Conservation (phyloP, 2,797 vertebrate species). For the Erithacus rubecula region DNA sequence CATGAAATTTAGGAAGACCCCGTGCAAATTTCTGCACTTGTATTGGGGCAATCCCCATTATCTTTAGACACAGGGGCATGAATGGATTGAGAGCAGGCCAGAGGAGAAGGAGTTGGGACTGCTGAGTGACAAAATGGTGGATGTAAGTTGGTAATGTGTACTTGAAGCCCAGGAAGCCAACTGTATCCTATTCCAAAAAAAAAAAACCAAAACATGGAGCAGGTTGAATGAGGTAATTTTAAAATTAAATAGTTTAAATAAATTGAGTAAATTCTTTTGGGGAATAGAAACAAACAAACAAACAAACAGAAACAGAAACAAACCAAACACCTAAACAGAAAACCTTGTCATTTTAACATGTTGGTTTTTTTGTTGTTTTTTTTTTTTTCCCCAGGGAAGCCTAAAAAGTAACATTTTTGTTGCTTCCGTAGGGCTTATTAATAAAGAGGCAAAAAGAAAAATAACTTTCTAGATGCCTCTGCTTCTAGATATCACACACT, state of each 20-base stretch:
- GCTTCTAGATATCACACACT: not conserved
- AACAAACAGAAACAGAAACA: fast-evolving
- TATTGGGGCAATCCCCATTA: not conserved
- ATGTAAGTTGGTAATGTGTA: not conserved
- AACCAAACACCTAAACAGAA: not conserved
- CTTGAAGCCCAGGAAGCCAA: not conserved
- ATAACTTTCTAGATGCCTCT: not conserved
- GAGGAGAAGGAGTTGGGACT: not conserved
- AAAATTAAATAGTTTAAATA: not conserved
- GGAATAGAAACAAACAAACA: not conserved
- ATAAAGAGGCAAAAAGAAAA: not conserved
- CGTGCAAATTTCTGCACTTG: not conserved
- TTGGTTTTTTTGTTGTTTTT: too few species aligned
- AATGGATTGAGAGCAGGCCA: not conserved
- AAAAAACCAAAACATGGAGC: not conserved
- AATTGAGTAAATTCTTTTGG: not conserved
- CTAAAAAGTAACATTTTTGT: not conserved
- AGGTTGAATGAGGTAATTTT: not conserved
- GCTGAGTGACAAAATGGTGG: fast-evolving
- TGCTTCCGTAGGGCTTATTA: not conserved
- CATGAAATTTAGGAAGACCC: not conserved
- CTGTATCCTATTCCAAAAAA: not conserved
- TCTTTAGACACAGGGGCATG: fast-evolving
- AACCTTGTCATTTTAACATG: not conserved
- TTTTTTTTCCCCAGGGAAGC: not conserved